phyloP scores from a whole-genome alignment of 2,888 invertebrate genomes.

The Dryomyza anilis region DNA sequence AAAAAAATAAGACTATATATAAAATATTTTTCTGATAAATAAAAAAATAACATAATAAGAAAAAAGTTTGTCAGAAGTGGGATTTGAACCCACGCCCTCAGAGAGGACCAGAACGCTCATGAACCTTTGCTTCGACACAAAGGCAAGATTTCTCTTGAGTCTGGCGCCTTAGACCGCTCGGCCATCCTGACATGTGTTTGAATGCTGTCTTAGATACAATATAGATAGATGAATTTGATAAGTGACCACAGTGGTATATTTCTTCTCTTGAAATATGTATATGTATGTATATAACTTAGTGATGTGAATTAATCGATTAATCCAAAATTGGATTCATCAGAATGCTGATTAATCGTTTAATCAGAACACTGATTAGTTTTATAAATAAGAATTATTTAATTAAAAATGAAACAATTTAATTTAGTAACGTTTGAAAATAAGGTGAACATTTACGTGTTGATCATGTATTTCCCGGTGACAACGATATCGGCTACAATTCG shows the following conservation, averaged over 20 bases:
- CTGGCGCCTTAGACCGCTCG: conserved; percentile 44
- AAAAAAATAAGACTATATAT: neutral
- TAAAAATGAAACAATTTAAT: too few species aligned
- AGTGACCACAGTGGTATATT: too few species aligned
- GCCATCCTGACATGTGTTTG: conserved; percentile 39
- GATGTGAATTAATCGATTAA: neutral
- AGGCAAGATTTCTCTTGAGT: conserved; percentile 43
- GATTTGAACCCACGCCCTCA: conserved; percentile 37
- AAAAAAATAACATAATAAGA: conserved; percentile 11
- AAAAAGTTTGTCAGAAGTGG: conserved; percentile 35
- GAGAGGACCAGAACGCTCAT: conserved; percentile 34
- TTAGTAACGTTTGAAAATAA: too few species aligned
- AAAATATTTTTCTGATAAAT: too few species aligned
- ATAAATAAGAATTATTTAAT: too few species aligned
- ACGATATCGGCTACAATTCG: too few species aligned
- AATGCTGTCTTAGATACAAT: neutral
- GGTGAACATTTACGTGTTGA: too few species aligned
- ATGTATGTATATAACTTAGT: neutral
- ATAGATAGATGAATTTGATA: neutral
- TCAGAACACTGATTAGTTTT: too few species aligned
- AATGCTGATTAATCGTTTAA: too few species aligned
- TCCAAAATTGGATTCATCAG: neutral
- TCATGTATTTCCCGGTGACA: too few species aligned
- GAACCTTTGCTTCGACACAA: neutral
- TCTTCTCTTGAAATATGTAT: neutral